Percentiles rank a stretch among this genome's conserved stretches.
Conservation (phyloP, 2,113 vertebrate species). For the Laticauda laticaudata region DNA sequence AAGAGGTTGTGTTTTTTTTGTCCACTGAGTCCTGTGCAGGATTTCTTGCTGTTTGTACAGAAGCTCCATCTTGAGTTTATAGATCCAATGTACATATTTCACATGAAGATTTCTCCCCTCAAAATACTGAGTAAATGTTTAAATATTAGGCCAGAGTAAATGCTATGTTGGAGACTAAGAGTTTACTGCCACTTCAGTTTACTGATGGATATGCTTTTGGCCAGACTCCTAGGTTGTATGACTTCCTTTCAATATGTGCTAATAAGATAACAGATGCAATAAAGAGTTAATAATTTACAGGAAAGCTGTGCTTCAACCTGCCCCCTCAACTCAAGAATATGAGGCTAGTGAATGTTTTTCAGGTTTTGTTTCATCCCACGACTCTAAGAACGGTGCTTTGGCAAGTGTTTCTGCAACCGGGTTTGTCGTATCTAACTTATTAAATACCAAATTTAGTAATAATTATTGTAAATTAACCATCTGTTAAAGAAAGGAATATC, state of each 20-base stretch:
- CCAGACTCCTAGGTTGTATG: neutral
- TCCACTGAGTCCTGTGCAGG: too few species aligned
- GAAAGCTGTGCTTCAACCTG: constrained; percentile 45
- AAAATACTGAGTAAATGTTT: neutral
- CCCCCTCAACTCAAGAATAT: constrained; percentile 24
- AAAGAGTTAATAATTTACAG: constrained; percentile 19
- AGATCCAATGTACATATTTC: neutral
- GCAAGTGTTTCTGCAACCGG: constrained; percentile 51
- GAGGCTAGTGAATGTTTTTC: constrained; percentile 19
- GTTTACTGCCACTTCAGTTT: neutral
- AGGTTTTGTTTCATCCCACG: constrained; percentile 26
- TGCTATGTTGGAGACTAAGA: neutral
- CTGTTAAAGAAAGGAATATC: constrained; percentile 56
- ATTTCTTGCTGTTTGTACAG: neutral
- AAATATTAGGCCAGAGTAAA: neutral
- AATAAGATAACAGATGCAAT: neutral
- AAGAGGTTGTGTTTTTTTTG: too few species aligned
- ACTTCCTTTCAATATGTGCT: neutral
- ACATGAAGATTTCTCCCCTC: neutral
- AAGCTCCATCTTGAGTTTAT: neutral
- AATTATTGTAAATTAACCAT: constrained; percentile 60
- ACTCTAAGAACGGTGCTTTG: constrained; percentile 48
- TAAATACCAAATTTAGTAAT: constrained; percentile 57
- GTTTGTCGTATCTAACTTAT: constrained; percentile 58
- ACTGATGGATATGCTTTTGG: neutral